Percentiles rank a stretch among this genome's conserved stretches.
These are phyloP conservation scores for Eospalax fontanierii DNA, from an alignment of 2,797 vertebrate genomes.

Conservation along the genomic window DNA sequence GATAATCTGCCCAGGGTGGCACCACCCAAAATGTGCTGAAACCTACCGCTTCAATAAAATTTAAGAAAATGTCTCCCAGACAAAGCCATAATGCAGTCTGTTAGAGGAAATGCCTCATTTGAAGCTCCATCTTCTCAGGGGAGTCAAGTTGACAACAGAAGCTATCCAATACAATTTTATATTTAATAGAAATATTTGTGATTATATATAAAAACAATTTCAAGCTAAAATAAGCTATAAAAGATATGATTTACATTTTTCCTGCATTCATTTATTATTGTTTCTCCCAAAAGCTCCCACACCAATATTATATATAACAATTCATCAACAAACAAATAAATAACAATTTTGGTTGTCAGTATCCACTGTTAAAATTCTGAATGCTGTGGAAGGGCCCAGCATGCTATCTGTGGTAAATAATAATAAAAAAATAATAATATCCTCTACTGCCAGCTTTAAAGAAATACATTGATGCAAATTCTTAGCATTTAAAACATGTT, in stretches of 20 bases:
- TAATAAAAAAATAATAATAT: neutral
- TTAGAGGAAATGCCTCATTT: no score
- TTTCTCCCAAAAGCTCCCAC: neutral
- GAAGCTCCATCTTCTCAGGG: no score
- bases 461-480: neutral
- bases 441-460: neutral
- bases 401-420: no score
- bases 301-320: neutral
- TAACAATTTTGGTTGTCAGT: neutral
- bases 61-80: no score
- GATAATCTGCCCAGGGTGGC: no score
- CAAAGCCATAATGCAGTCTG: no score
- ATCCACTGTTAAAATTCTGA: neutral
- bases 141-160: no score
- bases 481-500: neutral
- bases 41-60: no score
- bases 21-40: no score
- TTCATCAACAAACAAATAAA: neutral
- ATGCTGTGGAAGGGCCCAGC: no score
- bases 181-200: neutral
- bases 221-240: neutral
- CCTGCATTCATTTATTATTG: neutral
- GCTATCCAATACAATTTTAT: no score
- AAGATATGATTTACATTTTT: neutral
- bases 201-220: neutral